Conservation (phyloP, 2,888 invertebrate species). For the Hydropsyche betteni region DNA sequence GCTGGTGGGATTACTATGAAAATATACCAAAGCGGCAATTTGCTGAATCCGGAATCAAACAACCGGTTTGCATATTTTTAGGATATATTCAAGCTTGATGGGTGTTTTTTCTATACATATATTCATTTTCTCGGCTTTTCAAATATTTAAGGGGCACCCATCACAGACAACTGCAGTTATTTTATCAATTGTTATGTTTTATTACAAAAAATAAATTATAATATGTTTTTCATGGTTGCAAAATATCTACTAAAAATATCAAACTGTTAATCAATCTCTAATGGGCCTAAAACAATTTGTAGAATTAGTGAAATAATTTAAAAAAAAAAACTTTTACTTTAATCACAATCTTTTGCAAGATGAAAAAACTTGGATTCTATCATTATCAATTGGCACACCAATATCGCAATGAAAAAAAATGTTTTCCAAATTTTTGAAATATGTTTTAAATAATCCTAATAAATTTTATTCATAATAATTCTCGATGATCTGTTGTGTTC, state of each 20-base stretch:
- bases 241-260: no score
- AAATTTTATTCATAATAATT: no score
- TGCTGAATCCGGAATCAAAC: slow-evolving; percentile 54
- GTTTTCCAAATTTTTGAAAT: no score
- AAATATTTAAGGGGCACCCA: slow-evolving; percentile 32
- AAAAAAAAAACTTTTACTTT: neutral
- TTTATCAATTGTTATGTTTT: neutral
- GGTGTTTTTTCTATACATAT: slow-evolving; percentile 36
- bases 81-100: slow-evolving; percentile 41
- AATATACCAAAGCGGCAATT: slow-evolving; percentile 58
- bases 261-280: no score
- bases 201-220: neutral
- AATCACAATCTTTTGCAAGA: slow-evolving; percentile 11
- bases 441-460: no score
- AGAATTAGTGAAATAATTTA: no score
- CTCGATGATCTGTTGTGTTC: no score
- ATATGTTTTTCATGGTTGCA: no score
- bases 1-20: slow-evolving; percentile 65
- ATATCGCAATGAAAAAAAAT: no score
- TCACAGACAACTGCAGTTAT: slow-evolving; percentile 13
- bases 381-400: slow-evolving; percentile 2
- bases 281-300: no score
- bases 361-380: neutral
- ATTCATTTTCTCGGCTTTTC: slow-evolving; percentile 25
- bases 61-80: slow-evolving; percentile 41